These are phyloP conservation scores for Falco berigora DNA, from an alignment of 2,797 vertebrate genomes.

Conservation along the genomic window DNA sequence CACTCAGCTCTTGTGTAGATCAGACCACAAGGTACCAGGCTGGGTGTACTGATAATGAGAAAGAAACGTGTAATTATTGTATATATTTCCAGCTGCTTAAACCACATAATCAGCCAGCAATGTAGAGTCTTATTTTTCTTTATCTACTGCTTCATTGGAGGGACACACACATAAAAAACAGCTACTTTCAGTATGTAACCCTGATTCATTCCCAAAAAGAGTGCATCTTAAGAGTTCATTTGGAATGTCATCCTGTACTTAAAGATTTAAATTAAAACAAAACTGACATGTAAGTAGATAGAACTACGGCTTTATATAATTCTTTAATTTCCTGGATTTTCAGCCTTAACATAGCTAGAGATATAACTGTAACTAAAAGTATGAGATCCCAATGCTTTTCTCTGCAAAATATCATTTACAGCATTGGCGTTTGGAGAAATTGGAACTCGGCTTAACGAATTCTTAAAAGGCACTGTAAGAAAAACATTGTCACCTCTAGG, in stretches of 20 bases:
- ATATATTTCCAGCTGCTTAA: background rate
- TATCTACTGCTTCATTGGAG: background rate
- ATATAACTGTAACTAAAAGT: background rate
- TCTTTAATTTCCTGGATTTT: background rate
- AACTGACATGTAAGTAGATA: background rate
- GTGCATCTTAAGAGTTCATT: background rate
- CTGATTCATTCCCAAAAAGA: background rate
- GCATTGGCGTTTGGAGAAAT: fast-evolving
- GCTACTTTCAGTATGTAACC: background rate
- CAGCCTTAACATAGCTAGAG: background rate
- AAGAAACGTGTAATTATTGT: background rate
- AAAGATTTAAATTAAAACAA: background rate
- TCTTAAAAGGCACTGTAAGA: background rate
- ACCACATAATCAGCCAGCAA: background rate
- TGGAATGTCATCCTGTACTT: background rate
- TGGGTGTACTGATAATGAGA: background rate
- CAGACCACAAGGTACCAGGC: background rate
- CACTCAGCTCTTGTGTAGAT: background rate
- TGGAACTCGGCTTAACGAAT: background rate
- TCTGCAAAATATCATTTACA: background rate
- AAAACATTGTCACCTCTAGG: slow-evolving; percentile 24
- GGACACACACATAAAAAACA: background rate
- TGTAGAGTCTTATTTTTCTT: background rate
- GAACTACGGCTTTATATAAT: background rate
- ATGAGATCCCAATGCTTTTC: background rate